Base-by-base conservation (phyloP, 2,888 invertebrate species). In the Lumbricus terrestris region DNA sequence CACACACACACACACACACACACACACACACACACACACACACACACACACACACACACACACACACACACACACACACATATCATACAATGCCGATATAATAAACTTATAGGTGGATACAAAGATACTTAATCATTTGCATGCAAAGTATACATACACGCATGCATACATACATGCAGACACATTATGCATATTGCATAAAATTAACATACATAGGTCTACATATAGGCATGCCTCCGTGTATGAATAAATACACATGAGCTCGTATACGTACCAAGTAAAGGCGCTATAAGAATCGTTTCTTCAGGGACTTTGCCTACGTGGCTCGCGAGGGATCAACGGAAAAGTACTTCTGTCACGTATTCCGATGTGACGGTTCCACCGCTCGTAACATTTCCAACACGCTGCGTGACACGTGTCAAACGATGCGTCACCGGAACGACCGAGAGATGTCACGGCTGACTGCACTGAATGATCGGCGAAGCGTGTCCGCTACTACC, bases 351-450 rank as follows among this genome's bases (percentile, higher is more conserved):
- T 95, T 95, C 94, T 96, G 96, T 92, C 95, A 96, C 93, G 96
- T 96, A 89, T 96, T 96, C 93, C 94, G 94, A 11, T 96, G 96
- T 93, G 98, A 98, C 95, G 98, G 98, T 94, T 98, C 98, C 0
- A 85, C 85, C 34, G 98, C 99, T 88, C 96, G 98, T 92, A 97
- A 98, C 93, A 98, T 99, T 94, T 98, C 98, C 92, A 98, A 98
- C 95, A 98, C 98, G 0, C 96, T 98, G 93, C 96, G 98, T 37
- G 98, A 98, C 95, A 98, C 98, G 94, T 99, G 98, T 96, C 98
- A 98, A n/a, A 69, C 69, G 69, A 69, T 69, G 69, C 69, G n/a
- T n/a, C 29, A 69, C 69, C 69, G n/a, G 69, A 29, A 69, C 69
- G 69, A 69, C n/a, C 69, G 69, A 69, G 13, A 3, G 13, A 69